These are phyloP conservation scores for Mesoligia furuncula DNA, from an alignment of 2,888 invertebrate genomes.

Conservation along the genomic window DNA sequence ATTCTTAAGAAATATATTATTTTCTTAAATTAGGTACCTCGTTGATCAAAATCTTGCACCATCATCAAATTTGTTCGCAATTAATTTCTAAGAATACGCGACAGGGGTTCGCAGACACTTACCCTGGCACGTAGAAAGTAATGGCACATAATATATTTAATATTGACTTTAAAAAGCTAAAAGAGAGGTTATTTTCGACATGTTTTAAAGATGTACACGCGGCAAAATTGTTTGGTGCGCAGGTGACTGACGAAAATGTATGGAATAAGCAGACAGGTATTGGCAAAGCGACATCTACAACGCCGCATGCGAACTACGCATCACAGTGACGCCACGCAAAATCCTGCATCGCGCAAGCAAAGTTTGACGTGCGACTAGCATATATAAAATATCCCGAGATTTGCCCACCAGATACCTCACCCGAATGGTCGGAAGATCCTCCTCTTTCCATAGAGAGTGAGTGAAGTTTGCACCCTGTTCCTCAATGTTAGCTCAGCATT, in stretches of 20 bases:
- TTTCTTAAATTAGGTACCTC: not conserved
- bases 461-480: too few species aligned
- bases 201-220: slow-evolving; percentile 62
- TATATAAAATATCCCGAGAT: too few species aligned
- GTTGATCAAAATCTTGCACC: not conserved
- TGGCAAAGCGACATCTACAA: not conserved
- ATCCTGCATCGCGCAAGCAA: not conserved
- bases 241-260: not conserved
- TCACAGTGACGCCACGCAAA: not conserved
- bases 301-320: not conserved
- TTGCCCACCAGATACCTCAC: too few species aligned
- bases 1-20: too few species aligned
- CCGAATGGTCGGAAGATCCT: too few species aligned
- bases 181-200: slow-evolving; percentile 74
- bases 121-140: slow-evolving; percentile 64
- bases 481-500: too few species aligned
- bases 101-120: slow-evolving; percentile 28
- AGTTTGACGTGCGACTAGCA: not conserved
- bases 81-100: slow-evolving; percentile 31
- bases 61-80: slow-evolving; percentile 32
- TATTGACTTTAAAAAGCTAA: slow-evolving; percentile 60
- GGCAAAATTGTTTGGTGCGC: slow-evolving; percentile 11
- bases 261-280: not conserved
- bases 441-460: too few species aligned
- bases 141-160: slow-evolving; percentile 64